These are phyloP conservation scores for Emydoidea blandingii DNA, from an alignment of 2,797 vertebrate species.

Conservation along the genomic window DNA sequence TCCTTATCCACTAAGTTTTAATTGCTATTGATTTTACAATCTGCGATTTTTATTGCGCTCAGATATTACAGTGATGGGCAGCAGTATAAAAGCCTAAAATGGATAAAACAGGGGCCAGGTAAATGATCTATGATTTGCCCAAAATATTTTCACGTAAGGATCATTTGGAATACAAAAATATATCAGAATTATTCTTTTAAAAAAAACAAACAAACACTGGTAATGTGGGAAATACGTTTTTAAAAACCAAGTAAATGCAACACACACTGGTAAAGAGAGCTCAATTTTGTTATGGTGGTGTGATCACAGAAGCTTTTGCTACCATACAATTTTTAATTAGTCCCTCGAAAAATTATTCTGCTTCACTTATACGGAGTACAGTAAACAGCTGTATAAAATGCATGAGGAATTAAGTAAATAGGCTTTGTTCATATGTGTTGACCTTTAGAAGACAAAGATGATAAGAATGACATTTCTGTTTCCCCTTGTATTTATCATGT, in stretches of 20 bases:
- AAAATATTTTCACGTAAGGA: neutral
- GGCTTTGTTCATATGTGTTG: constrained; percentile 49
- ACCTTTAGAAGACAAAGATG: constrained; percentile 60
- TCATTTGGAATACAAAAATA: constrained; percentile 5
- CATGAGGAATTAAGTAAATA: constrained; percentile 65
- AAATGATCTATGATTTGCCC: neutral
- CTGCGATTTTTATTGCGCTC: neutral
- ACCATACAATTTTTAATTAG: constrained; percentile 76
- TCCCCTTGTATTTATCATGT: constrained; percentile 35
- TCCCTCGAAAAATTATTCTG: constrained; percentile 76
- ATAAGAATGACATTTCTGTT: constrained; percentile 62
- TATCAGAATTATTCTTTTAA: neutral
- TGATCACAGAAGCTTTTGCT: constrained; percentile 75
- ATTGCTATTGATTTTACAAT: constrained; percentile 35
- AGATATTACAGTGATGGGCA: neutral
- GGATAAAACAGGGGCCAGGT: neutral
- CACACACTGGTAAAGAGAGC: constrained; percentile 66
- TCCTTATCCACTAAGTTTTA: neutral
- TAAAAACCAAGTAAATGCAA: constrained; percentile 54
- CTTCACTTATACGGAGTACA: constrained; percentile 74
- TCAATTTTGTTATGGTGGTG: constrained; percentile 69
- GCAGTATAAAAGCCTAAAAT: neutral
- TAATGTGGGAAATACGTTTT: constrained; percentile 72
- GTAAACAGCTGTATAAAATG: constrained; percentile 63
- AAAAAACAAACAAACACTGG: neutral